Conservation (phyloP, 2,888 invertebrate genomes). For the Diadegma fenestrale region DNA sequence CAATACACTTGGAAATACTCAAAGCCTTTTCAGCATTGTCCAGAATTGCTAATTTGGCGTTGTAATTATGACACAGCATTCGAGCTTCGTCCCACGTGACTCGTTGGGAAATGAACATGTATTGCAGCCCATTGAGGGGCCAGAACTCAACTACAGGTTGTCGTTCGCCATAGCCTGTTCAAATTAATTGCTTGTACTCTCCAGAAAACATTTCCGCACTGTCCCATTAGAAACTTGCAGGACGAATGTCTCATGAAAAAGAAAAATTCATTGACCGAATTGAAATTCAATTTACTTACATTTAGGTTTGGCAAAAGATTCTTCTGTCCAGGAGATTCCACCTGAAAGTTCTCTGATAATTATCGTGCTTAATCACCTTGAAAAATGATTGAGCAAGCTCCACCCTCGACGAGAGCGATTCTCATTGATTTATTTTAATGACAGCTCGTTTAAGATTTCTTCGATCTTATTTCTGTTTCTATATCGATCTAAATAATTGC, state of each 20-base stretch:
- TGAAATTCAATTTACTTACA: conserved; percentile 59
- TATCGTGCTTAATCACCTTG: neutral
- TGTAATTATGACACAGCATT: conserved; percentile 80
- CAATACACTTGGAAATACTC: conserved; percentile 85
- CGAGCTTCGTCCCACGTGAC: conserved; percentile 86
- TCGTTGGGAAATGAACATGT: conserved; percentile 85
- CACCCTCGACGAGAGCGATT: neutral
- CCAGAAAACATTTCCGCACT: neutral
- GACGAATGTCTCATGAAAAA: neutral
- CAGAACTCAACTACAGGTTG: conserved; percentile 80
- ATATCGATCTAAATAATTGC: neutral
- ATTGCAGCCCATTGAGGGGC: conserved; percentile 84
- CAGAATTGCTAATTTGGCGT: conserved; percentile 82
- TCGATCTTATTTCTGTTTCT: neutral
- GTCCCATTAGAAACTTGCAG: neutral
- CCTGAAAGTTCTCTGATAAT: conserved; percentile 37
- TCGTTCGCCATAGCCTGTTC: conserved; percentile 65
- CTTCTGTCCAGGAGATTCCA: conserved; percentile 57
- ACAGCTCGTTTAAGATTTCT: neutral
- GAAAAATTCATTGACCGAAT: neutral
- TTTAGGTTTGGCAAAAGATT: conserved; percentile 55
- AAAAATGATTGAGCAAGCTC: neutral
- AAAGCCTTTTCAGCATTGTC: conserved; percentile 85
- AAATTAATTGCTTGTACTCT: neutral
- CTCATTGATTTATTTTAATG: neutral